A percentile compares a stretch with the other conserved stretches of the same genome.
Evolutionary conservation across 64 coral and sea anemone genomes (phyloP).

Genomic region (Actinia tenebrosa): DNA sequence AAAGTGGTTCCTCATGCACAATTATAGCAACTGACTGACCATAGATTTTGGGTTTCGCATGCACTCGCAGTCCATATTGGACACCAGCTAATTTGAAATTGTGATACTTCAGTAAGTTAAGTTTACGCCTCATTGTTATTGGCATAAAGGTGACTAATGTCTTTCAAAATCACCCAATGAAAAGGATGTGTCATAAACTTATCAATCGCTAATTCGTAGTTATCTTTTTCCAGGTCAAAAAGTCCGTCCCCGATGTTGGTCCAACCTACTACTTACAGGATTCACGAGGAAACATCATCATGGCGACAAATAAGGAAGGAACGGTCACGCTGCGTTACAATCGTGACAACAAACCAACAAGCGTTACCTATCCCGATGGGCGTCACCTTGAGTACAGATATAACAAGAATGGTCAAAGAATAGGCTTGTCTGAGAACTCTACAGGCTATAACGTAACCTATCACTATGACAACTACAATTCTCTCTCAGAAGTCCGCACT

Average conservation of each 20-base stretch:
- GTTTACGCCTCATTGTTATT: too few relatives aligned
- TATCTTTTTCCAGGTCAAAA: slow-evolving; percentile 22
- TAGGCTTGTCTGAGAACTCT: slow-evolving; percentile 25
- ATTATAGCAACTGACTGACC: too few relatives aligned
- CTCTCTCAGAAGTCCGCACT: slow-evolving; percentile 13
- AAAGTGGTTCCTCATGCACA: too few relatives aligned
- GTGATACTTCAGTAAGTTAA: too few relatives aligned
- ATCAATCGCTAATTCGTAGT: background rate
- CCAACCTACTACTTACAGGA: slow-evolving; percentile 58
- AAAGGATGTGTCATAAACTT: too few relatives aligned
- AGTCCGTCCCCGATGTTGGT: slow-evolving; percentile 45
- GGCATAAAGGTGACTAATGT: too few relatives aligned
- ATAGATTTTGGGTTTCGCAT: too few relatives aligned
- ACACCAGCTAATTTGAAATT: too few relatives aligned
- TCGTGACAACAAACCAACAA: slow-evolving; percentile 25
- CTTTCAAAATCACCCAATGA: too few relatives aligned
- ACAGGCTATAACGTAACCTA: slow-evolving; percentile 49
- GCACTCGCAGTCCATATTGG: too few relatives aligned
- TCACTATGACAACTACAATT: slow-evolving; percentile 40
- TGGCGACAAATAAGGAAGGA: slow-evolving; percentile 54
- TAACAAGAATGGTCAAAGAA: slow-evolving; percentile 50
- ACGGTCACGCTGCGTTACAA: slow-evolving; percentile 41
- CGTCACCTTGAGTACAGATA: slow-evolving; percentile 36
- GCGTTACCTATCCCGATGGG: slow-evolving; percentile 53
- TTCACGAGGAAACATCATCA: slow-evolving; percentile 57